Conservation (phyloP, 2,113 vertebrate species). For the Hippolais icterina region DNA sequence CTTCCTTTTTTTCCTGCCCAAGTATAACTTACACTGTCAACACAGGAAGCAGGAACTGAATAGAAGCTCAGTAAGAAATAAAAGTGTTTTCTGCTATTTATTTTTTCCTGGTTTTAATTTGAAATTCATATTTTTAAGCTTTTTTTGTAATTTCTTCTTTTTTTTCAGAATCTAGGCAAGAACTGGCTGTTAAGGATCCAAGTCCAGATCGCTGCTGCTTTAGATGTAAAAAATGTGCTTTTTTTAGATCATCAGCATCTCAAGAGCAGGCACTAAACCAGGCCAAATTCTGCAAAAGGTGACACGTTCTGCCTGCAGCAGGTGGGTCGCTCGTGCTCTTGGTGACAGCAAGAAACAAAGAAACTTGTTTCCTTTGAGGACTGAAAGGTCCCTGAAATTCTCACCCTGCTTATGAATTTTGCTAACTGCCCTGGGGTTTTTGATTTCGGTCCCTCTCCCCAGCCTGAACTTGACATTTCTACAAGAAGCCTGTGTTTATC, state of each 20-base stretch:
- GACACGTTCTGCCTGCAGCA: neutral
- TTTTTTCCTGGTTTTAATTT: neutral
- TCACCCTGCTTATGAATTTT: neutral
- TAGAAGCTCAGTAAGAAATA: neutral
- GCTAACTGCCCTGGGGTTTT: neutral
- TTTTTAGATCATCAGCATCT: neutral
- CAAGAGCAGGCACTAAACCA: neutral
- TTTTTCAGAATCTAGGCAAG: neutral
- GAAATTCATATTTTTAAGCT: neutral
- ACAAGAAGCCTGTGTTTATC: neutral
- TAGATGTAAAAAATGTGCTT: neutral
- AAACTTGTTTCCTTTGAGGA: neutral
- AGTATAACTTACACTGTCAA: slow-evolving; percentile 26
- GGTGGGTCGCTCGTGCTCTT: neutral
- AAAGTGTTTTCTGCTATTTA: slow-evolving; percentile 6
- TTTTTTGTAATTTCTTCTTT: neutral
- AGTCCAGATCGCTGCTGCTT: neutral
- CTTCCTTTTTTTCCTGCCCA: slow-evolving; percentile 51
- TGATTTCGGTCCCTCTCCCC: neutral
- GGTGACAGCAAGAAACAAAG: neutral
- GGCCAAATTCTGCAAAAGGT: neutral
- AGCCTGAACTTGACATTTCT: neutral
- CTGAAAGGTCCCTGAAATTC: neutral
- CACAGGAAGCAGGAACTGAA: slow-evolving; percentile 44
- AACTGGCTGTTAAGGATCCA: neutral